A percentile compares a stretch with the other conserved stretches of the same genome.
phyloP scores from a whole-genome alignment of 1,140 invertebrate species.

The Adelges cooleyi region DNA sequence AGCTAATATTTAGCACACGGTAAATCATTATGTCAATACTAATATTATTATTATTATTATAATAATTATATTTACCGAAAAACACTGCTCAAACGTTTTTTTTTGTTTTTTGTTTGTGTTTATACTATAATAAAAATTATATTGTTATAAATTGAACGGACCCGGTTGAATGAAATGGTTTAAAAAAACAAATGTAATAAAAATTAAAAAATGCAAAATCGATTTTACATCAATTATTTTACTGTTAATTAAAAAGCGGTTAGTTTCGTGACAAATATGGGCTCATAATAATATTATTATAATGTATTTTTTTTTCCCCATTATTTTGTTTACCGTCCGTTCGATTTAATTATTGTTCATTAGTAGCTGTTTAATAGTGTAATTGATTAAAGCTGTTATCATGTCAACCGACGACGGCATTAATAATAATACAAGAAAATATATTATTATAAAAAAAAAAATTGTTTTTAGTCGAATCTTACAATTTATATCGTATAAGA shows the following conservation, averaged over 20 bases:
- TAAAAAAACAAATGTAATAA: too few species aligned
- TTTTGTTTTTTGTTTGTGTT: constrained; percentile 9
- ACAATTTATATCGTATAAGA: neutral
- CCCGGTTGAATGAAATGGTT: neutral
- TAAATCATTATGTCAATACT: too few species aligned
- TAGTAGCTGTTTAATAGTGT: neutral
- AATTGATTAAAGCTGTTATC: neutral
- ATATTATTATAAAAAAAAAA: neutral
- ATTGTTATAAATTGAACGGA: constrained; percentile 16
- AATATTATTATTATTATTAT: too few species aligned
- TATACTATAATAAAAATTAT: neutral
- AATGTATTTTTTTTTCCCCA: neutral
- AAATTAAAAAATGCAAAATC: too few species aligned
- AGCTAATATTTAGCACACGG: constrained; percentile 27
- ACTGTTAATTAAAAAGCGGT: too few species aligned
- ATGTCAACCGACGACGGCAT: too few species aligned
- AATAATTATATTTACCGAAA: constrained; percentile 17
- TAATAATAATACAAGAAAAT: neutral
- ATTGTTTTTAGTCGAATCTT: too few species aligned
- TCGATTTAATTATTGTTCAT: constrained; percentile 4
- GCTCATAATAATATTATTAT: neutral
- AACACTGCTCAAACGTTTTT: constrained; percentile 23
- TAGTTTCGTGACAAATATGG: too few species aligned
- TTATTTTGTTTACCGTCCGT: neutral
- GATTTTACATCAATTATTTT: too few species aligned